Conservation (phyloP, 2,888 invertebrate species). For the Dermolepida albohirtum region DNA sequence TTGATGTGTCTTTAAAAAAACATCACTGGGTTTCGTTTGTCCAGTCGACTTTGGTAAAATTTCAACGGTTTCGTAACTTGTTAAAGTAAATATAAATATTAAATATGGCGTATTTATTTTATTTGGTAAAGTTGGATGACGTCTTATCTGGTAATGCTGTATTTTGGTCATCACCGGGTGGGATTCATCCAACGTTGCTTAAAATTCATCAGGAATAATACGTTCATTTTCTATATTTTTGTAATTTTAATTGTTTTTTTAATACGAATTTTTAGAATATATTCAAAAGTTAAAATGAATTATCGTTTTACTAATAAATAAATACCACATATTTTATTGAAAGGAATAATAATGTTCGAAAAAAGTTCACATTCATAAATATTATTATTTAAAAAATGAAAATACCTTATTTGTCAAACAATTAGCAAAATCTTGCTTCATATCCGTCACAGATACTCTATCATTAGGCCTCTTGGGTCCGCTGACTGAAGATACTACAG, state of each 20-base stretch:
- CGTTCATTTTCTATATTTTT: neutral
- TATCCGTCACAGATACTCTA: slow-evolving; percentile 87
- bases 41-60: slow-evolving; percentile 31
- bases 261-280: neutral
- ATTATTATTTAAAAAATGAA: slow-evolving; percentile 16
- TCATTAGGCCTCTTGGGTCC: slow-evolving; percentile 99
- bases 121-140: slow-evolving; percentile 47
- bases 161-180: slow-evolving; percentile 57
- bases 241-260: neutral
- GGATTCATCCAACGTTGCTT: slow-evolving; percentile 54
- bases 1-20: slow-evolving; percentile 33
- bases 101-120: neutral
- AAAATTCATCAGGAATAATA: slow-evolving; percentile 3
- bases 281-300: too few species aligned
- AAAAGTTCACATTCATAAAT: neutral
- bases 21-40: slow-evolving; percentile 60
- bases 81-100: neutral
- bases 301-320: too few species aligned
- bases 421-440: slow-evolving; percentile 88
- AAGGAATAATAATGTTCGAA: too few species aligned
- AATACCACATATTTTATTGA: too few species aligned
- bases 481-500: slow-evolving; percentile 94
- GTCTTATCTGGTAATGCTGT: slow-evolving; percentile 51
- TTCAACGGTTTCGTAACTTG: neutral
- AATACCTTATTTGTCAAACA: slow-evolving; percentile 90